A percentile compares a stretch with the other conserved stretches of the same genome.
Conservation (phyloP, 1,140 invertebrate genomes). For the Drosophila navojoa region DNA sequence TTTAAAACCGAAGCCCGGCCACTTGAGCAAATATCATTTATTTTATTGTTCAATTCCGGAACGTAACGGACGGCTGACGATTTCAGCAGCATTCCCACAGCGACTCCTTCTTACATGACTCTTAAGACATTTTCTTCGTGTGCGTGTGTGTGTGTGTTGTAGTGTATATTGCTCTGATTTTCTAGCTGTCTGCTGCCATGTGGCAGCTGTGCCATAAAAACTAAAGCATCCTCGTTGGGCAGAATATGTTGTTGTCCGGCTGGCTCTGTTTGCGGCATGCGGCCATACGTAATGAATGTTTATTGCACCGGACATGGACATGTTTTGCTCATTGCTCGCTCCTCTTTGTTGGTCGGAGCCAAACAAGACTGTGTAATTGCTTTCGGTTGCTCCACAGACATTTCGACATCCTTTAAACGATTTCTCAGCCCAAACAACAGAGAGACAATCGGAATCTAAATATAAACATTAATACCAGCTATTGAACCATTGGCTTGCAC, state of each 20-base stretch:
- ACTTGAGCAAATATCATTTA: constrained; percentile 82
- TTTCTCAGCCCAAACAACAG: constrained; percentile 22
- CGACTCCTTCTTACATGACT: constrained; percentile 46
- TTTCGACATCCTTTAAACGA: constrained; percentile 55
- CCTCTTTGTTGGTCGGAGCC: constrained; percentile 51
- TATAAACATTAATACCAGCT: background rate
- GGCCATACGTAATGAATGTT: constrained; percentile 80
- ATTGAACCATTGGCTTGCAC: too few relatives aligned
- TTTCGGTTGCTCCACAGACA: constrained; percentile 59
- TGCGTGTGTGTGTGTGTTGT: constrained; percentile 9
- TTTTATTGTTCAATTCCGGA: constrained; percentile 81
- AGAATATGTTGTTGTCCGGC: constrained; percentile 36
- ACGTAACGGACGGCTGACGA: constrained; percentile 58
- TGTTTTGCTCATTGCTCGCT: constrained; percentile 61
- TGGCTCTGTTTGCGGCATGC: constrained; percentile 75
- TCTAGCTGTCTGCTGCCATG: constrained; percentile 67
- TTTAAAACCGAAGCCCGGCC: constrained; percentile 69
- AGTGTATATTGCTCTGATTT: constrained; percentile 65
- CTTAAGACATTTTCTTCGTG: constrained; percentile 20
- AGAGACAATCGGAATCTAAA: constrained; percentile 11
- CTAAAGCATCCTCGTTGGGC: constrained; percentile 47
- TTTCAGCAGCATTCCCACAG: constrained; percentile 49
- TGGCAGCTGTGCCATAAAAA: constrained; percentile 79
- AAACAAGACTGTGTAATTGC: constrained; percentile 72
- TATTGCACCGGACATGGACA: constrained; percentile 81